These are phyloP conservation scores for Ips typographus DNA, from an alignment of 1,140 invertebrate genomes.

Conservation along the genomic window DNA sequence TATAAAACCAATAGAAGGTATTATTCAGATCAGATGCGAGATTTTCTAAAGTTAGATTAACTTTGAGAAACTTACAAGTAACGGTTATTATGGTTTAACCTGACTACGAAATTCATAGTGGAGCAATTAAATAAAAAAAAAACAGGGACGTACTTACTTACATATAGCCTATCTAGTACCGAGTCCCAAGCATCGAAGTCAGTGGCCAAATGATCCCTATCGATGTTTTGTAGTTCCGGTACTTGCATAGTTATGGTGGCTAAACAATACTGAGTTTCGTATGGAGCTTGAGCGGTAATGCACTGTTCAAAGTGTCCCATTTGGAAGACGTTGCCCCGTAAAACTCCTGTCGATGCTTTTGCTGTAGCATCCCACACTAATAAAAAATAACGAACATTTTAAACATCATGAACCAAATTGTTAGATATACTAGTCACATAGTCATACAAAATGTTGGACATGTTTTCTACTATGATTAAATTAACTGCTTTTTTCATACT, in stretches of 20 bases:
- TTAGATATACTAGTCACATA: neutral
- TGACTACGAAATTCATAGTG: no score
- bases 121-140: no score
- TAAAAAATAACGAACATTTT: conserved; percentile 20
- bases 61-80: neutral
- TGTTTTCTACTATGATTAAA: no score
- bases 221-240: conserved; percentile 45
- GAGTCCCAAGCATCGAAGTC: conserved; percentile 54
- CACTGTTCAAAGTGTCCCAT: conserved; percentile 67
- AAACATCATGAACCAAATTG: neutral
- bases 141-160: conserved; percentile 45
- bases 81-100: no score
- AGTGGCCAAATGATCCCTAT: conserved; percentile 48
- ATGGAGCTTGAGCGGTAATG: conserved; percentile 53
- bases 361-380: conserved; percentile 64
- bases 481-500: no score
- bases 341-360: conserved; percentile 59
- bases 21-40: neutral
- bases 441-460: no score
- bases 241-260: conserved; percentile 52
- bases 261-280: conserved; percentile 59
- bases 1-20: neutral
- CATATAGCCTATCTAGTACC: conserved; percentile 57
- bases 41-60: neutral
- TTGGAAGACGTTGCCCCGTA: conserved; percentile 60